A percentile compares a stretch with the other conserved stretches of the same genome.
Conservation (phyloP, 2,888 invertebrate genomes). For the Phaonia tiefii region DNA sequence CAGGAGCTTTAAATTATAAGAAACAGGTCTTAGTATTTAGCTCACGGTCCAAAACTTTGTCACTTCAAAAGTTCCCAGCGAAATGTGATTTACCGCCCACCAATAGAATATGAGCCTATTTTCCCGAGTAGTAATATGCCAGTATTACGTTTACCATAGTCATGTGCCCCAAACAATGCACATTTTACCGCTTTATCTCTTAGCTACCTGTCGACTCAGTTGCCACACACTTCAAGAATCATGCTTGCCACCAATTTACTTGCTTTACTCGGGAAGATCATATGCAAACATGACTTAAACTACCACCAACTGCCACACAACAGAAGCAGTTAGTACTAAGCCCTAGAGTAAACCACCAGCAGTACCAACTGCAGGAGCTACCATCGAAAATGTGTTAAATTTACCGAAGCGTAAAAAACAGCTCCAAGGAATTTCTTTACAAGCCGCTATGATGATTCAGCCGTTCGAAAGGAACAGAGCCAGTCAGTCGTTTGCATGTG, state of each 20-base stretch:
- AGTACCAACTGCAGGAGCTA: slow-evolving; percentile 11
- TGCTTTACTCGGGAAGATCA: slow-evolving; percentile 33
- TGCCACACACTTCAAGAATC: slow-evolving; percentile 13
- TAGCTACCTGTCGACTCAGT: background rate
- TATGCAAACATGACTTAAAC: slow-evolving; percentile 53
- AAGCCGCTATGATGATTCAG: slow-evolving; percentile 2
- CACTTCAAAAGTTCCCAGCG: no score
- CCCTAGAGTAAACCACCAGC: background rate
- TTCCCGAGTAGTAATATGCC: no score
- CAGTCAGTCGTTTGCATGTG: slow-evolving; percentile 12
- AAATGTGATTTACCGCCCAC: no score
- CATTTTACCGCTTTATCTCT: slow-evolving; percentile 46
- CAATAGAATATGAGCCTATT: no score
- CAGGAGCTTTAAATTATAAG: no score
- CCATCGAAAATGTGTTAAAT: slow-evolving; percentile 36
- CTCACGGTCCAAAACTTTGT: no score
- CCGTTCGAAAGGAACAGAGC: background rate
- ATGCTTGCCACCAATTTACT: slow-evolving; percentile 43
- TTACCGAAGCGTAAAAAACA: slow-evolving; percentile 45
- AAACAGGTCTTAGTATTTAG: no score
- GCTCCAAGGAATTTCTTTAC: slow-evolving; percentile 8
- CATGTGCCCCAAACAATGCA: no score
- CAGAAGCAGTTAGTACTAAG: background rate
- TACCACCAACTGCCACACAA: slow-evolving; percentile 15
- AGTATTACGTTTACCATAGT: no score